Percentiles rank a stretch among this genome's conserved stretches.
Evolutionary conservation across 2,113 vertebrate genomes (phyloP).

Genomic region (Labrus mixtus): DNA sequence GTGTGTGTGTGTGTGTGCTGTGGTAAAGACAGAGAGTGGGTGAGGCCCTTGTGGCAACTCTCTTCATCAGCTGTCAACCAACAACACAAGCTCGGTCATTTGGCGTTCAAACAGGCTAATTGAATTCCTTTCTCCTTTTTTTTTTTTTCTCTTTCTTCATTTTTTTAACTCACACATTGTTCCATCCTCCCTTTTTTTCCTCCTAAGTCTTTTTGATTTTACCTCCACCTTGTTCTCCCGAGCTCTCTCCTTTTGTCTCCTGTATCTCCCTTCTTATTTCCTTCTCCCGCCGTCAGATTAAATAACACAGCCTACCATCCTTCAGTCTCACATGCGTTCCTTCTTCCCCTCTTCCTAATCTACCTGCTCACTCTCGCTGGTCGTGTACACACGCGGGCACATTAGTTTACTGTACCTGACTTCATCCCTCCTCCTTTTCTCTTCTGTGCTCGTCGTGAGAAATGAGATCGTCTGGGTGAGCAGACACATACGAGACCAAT

Average conservation of each 20-base stretch:
- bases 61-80: constrained; percentile 62
- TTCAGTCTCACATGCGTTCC: constrained; percentile 2
- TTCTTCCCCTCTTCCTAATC: background rate
- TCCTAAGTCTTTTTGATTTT: background rate
- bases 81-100: constrained; percentile 10
- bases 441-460: constrained; percentile 36
- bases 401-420: constrained; percentile 19
- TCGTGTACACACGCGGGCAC: background rate
- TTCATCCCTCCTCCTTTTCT: background rate
- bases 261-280: background rate
- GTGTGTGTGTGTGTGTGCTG: constrained; percentile 36
- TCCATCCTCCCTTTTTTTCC: background rate
- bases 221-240: background rate
- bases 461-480: constrained; percentile 56
- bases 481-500: constrained; percentile 62
- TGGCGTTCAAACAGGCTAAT: constrained; percentile 30
- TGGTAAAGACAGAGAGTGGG: constrained; percentile 19
- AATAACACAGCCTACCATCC: background rate
- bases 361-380: constrained; percentile 1
- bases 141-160: background rate
- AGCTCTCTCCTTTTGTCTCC: constrained; percentile 17
- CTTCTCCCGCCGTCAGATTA: constrained; percentile 18
- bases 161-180: background rate
- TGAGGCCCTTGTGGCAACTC: constrained; percentile 51
- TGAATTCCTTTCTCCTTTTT: constrained; percentile 34